Percentiles rank a stretch among this genome's conserved stretches.
These are phyloP conservation scores for Bactericera cockerelli DNA, from an alignment of 1,140 invertebrate genomes.

Conservation along the genomic window DNA sequence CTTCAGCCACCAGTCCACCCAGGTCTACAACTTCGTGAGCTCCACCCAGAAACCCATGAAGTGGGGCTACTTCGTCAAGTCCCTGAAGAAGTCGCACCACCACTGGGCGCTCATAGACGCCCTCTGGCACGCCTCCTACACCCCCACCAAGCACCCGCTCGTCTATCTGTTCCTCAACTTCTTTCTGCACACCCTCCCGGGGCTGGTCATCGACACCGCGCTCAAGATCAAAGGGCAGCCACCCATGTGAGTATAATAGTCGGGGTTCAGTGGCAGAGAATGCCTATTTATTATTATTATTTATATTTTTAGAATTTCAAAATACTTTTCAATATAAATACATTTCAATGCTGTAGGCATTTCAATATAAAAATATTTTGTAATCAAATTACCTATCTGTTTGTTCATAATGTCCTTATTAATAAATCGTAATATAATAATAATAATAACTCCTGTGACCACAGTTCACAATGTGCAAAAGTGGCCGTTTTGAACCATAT, in stretches of 20 bases:
- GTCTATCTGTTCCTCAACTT: constrained; percentile 32
- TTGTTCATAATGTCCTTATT: too few species aligned
- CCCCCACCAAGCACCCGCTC: constrained; percentile 30
- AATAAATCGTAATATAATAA: too few species aligned
- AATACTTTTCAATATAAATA: not conserved
- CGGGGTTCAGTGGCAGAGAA: not conserved
- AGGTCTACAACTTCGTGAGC: constrained; percentile 56
- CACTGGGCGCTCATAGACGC: constrained; percentile 31
- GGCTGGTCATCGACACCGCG: constrained; percentile 26
- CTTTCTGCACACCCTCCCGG: constrained; percentile 31
- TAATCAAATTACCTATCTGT: too few species aligned
- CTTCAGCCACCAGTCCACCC: constrained; percentile 23
- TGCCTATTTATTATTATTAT: too few species aligned
- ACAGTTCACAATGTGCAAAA: too few species aligned
- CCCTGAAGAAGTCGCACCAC: constrained; percentile 10
- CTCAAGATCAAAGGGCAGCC: constrained; percentile 26
- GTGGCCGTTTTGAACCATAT: too few species aligned
- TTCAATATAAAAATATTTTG: too few species aligned
- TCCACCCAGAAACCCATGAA: constrained; percentile 45
- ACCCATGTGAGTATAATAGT: constrained; percentile 29
- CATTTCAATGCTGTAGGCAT: too few species aligned
- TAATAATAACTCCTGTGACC: too few species aligned
- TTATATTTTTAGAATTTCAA: too few species aligned
- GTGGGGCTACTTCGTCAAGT: constrained; percentile 38
- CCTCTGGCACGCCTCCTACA: constrained; percentile 38